phyloP scores from a whole-genome alignment of 2,888 invertebrate genomes.

The Sinopyrophorus schimmeli region DNA sequence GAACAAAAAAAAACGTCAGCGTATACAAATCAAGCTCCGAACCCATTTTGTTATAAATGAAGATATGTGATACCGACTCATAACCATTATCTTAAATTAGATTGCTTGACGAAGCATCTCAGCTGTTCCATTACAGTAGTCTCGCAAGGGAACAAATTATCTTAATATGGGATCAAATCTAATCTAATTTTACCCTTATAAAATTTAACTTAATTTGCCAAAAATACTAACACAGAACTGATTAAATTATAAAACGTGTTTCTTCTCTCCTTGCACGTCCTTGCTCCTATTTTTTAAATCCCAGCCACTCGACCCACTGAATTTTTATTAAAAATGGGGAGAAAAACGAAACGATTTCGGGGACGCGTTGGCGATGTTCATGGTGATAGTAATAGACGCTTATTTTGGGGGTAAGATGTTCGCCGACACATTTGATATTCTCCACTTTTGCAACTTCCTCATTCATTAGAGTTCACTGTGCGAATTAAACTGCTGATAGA shows the following conservation, averaged over 20 bases:
- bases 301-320: too few relatives aligned
- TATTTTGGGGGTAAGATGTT: too few relatives aligned
- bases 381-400: too few relatives aligned
- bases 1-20: too few relatives aligned
- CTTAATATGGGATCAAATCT: constrained; percentile 12
- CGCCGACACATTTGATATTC: too few relatives aligned
- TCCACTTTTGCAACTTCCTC: constrained; percentile 9
- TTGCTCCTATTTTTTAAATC: too few relatives aligned
- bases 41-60: too few relatives aligned
- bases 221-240: not conserved
- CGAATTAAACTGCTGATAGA: constrained; percentile 15
- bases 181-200: constrained; percentile 15
- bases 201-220: constrained; percentile 14
- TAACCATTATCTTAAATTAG: constrained; percentile 18
- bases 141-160: constrained; percentile 17
- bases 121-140: constrained; percentile 2
- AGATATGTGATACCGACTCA: constrained; percentile 9
- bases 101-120: constrained; percentile 5
- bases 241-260: constrained; percentile 7
- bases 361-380: too few relatives aligned
- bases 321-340: too few relatives aligned
- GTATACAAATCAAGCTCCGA: too few relatives aligned
- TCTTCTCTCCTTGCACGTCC: too few relatives aligned
- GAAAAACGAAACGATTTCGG: too few relatives aligned
- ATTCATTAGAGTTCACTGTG: constrained; percentile 11